A percentile compares a stretch with the other conserved stretches of the same genome.
phyloP scores from a whole-genome alignment of 2,888 invertebrate species.

The Watsonalla cultraria region DNA sequence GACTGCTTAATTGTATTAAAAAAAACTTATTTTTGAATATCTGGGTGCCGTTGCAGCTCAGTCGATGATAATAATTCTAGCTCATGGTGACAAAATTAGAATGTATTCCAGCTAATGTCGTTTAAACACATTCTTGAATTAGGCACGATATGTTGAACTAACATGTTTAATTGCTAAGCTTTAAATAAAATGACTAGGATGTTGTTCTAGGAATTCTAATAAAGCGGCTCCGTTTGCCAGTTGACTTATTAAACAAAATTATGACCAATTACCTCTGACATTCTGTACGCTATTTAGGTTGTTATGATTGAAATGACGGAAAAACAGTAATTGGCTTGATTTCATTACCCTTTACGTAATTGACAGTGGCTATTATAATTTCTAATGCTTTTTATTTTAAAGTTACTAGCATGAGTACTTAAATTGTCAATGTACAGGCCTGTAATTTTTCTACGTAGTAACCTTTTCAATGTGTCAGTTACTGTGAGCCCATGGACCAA shows the following conservation, averaged over 20 bases:
- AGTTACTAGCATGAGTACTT: too few relatives aligned
- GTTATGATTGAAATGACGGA: slow-evolving; percentile 15
- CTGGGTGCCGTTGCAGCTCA: too few relatives aligned
- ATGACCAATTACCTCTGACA: slow-evolving; percentile 13
- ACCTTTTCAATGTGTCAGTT: too few relatives aligned
- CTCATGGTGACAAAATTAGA: too few relatives aligned
- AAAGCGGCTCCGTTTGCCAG: background rate
- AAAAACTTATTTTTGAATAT: too few relatives aligned
- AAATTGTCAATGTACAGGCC: too few relatives aligned
- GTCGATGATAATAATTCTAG: too few relatives aligned
- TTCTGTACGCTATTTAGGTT: slow-evolving; percentile 19
- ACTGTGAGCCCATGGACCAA: too few relatives aligned
- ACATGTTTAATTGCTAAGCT: background rate
- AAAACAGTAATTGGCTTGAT: slow-evolving; percentile 21
- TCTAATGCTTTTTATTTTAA: background rate
- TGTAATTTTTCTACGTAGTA: too few relatives aligned
- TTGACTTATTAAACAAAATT: slow-evolving; percentile 1
- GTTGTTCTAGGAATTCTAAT: background rate
- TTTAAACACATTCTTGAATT: too few relatives aligned
- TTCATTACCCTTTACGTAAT: slow-evolving; percentile 7
- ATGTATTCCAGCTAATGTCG: too few relatives aligned
- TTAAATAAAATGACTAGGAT: background rate
- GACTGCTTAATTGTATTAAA: too few relatives aligned
- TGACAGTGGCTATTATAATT: background rate
- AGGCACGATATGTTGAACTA: background rate